A percentile compares a stretch with the other conserved stretches of the same genome.
phyloP scores from a whole-genome alignment of 2,888 invertebrate genomes.

The Sphaerophoria taeniata region DNA sequence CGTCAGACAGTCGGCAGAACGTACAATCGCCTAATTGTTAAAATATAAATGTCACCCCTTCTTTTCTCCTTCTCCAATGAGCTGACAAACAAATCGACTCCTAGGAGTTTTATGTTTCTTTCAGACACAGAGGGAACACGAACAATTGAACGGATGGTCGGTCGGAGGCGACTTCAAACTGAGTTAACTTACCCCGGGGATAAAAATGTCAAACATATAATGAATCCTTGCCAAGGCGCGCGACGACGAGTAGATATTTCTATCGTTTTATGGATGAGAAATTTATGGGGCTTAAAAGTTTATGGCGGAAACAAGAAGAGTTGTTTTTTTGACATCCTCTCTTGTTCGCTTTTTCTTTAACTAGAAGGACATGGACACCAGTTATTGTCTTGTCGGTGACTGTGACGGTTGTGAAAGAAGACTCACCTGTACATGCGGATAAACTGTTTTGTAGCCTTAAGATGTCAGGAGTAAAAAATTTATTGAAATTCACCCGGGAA shows the following conservation, averaged over 20 bases:
- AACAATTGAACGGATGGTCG: conserved; percentile 48
- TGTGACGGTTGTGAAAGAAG: conserved; percentile 10
- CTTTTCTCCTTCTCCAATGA: neutral
- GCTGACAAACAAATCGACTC: conserved; percentile 22
- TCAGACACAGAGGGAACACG: too few relatives aligned
- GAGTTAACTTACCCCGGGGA: conserved; percentile 36
- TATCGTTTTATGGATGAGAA: conserved; percentile 44
- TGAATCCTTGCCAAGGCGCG: conserved; percentile 34
- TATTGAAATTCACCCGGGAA: conserved; percentile 24
- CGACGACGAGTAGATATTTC: conserved; percentile 18
- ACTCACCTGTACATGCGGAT: conserved; percentile 10
- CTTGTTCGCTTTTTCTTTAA: too few relatives aligned
- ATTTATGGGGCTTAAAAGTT: conserved; percentile 55
- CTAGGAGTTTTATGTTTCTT: conserved; percentile 29
- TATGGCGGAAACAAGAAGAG: conserved; percentile 30
- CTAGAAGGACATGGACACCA: neutral
- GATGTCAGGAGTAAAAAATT: conserved; percentile 38
- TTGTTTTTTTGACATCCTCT: conserved; percentile 25
- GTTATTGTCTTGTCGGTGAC: too few relatives aligned
- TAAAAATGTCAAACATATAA: conserved; percentile 57
- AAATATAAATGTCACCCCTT: conserved; percentile 51
- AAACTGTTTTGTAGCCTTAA: conserved; percentile 29
- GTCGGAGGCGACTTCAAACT: conserved; percentile 17
- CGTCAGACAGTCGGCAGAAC: too few relatives aligned
- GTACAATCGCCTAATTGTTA: conserved; percentile 57